phyloP scores from a whole-genome alignment of 37 sponge, comb jelly and placozoan species.

The Amphimedon queenslandica region DNA sequence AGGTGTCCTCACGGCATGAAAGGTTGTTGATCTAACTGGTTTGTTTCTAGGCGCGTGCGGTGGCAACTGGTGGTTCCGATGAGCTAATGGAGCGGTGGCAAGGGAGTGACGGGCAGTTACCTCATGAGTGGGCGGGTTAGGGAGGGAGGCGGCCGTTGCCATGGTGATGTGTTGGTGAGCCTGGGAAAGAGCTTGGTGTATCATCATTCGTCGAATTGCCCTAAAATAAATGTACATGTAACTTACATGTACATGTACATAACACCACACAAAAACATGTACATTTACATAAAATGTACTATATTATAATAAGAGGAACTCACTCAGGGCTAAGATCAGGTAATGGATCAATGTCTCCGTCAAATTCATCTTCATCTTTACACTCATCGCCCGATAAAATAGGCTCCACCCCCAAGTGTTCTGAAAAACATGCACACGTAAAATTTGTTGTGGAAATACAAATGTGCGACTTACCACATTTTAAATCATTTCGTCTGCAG shows the following conservation, averaged over 20 bases:
- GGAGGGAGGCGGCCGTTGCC: background rate
- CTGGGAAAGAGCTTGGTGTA: background rate
- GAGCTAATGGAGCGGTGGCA: too few relatives aligned
- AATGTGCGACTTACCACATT: constrained; percentile 49
- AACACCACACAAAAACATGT: too few relatives aligned
- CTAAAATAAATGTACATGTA: too few relatives aligned
- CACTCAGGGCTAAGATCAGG: constrained; percentile 1
- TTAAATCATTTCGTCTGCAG: constrained; percentile 58
- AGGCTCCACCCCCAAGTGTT: constrained; percentile 41
- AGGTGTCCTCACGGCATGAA: background rate
- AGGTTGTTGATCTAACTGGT: background rate
- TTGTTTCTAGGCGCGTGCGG: background rate
- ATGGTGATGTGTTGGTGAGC: background rate
- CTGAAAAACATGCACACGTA: constrained; percentile 6
- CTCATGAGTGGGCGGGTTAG: background rate
- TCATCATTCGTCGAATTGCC: background rate
- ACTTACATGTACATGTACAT: too few relatives aligned
- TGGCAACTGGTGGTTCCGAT: too few relatives aligned
- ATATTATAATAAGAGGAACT: background rate
- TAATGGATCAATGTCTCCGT: constrained; percentile 18
- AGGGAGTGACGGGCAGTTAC: background rate
- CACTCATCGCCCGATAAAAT: constrained; percentile 29
- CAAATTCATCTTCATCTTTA: constrained; percentile 12
- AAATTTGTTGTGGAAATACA: background rate
- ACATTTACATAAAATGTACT: too few relatives aligned